Percentiles rank a stretch among this genome's conserved stretches.
phyloP scores from a whole-genome alignment of 2,797 vertebrate genomes.

The Austrolebias charrua region DNA sequence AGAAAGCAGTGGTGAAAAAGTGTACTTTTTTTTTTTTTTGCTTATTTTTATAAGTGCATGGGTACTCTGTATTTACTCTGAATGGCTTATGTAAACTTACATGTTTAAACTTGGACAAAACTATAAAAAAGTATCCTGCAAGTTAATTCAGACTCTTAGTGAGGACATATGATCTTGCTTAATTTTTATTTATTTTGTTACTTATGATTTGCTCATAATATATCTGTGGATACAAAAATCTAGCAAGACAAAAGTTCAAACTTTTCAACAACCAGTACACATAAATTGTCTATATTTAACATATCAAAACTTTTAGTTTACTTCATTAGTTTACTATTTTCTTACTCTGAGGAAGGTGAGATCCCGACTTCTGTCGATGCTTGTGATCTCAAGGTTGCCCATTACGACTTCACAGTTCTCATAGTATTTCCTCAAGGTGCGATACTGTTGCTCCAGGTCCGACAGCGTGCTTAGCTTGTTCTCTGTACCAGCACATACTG shows the following conservation, averaged over 20 bases:
- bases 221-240: not conserved
- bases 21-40: constrained; percentile 25
- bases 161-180: too few relatives aligned
- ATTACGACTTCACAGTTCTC: constrained; percentile 98
- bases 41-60: too few relatives aligned
- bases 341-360: constrained; percentile 93
- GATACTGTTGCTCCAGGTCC: constrained; percentile 95
- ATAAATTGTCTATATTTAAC: not conserved
- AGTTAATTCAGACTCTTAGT: too few relatives aligned
- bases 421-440: constrained; percentile 94
- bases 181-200: too few relatives aligned
- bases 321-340: not conserved
- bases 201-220: not conserved
- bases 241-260: not conserved
- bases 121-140: too few relatives aligned
- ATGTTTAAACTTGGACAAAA: too few relatives aligned
- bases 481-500: constrained; percentile 94
- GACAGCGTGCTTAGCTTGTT: constrained; percentile 97
- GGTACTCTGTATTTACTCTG: too few relatives aligned
- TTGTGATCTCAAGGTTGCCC: constrained; percentile 98
- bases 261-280: not conserved
- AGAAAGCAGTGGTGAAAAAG: constrained; percentile 27
- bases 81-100: too few relatives aligned
- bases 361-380: constrained; percentile 93
- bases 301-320: not conserved